Evolutionary conservation across 1,140 invertebrate genomes (phyloP), one percentile per base, ranked within the genome.

Genomic region (Chelonus insularis): DNA sequence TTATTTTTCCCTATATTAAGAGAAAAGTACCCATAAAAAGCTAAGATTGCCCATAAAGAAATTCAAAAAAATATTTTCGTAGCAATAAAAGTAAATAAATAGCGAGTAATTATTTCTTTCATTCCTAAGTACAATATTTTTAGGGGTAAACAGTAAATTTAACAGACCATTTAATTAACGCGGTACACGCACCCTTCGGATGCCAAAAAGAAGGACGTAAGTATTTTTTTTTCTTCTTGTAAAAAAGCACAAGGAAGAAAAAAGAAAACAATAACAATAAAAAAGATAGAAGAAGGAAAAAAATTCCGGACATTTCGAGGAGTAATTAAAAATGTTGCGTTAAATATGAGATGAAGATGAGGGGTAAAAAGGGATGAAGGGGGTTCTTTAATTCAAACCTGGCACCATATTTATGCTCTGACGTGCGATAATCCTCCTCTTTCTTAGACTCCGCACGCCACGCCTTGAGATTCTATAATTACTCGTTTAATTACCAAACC

Each of bases 381-480:
- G 68, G 66, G 64, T 66, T 60, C 59, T 68, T 70, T 68, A 71
- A 72, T 71, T 73, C 68, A 58, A 32, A 25, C 66, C 61, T 29
- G 56, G 36, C 63, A 64, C 62, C 67, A 65, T 71, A 68, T 69
- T 69, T 67, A 65, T 70, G 63, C 63, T 63, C 63, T 64, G 57
- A 62, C 59, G 57, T 59, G 57, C 57, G 57, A 59, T 59, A 59
- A 59, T 68, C 47, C 63, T 51, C 66, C 62, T 66, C 56, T 70
- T 68, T 62, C 51, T 62, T 57, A 57, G 52, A 52, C 50, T 25
- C 12, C 5, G 29, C 50, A 25, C 47, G 69, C 66, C 73, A 71
- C 73, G 72, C 73, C 73, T 70, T 59, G 43, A 67, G 65, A 73
- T 73, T 73, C 69, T 75, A 73, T 75, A 75, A 75, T 75, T 75